phyloP scores from a whole-genome alignment of 2,797 vertebrate species.

The Lacerta bilineata region DNA sequence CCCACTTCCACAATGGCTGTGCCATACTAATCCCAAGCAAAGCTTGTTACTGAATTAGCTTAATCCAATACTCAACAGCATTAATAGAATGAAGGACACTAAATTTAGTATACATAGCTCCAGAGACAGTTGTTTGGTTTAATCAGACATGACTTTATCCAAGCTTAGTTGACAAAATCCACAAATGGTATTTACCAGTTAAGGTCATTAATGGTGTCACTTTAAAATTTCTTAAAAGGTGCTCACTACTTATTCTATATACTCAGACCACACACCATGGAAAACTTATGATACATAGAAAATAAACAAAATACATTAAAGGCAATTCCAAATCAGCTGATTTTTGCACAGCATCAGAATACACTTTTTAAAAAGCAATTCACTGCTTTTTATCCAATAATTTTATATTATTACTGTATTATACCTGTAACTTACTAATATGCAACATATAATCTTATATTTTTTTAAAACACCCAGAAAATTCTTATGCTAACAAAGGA shows the following conservation, averaged over 20 bases:
- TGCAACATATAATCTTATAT: not conserved
- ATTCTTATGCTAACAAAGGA: not conserved
- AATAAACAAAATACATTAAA: not conserved
- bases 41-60: slow-evolving; percentile 69
- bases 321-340: not conserved
- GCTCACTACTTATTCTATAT: not conserved
- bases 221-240: slow-evolving; percentile 39
- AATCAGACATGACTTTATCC: slow-evolving; percentile 73
- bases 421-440: not conserved
- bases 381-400: not conserved
- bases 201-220: slow-evolving; percentile 48
- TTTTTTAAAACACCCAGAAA: not conserved
- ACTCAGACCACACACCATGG: not conserved
- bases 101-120: slow-evolving; percentile 69
- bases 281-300: not conserved
- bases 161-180: slow-evolving; percentile 69
- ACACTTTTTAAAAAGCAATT: not conserved
- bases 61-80: slow-evolving; percentile 67
- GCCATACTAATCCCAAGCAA: slow-evolving; percentile 51
- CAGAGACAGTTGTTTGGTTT: slow-evolving; percentile 63
- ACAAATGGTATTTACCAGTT: slow-evolving; percentile 61
- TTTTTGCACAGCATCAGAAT: not conserved
- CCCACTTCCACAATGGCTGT: slow-evolving; percentile 43
- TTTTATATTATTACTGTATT: not conserved
- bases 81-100: slow-evolving; percentile 52